phyloP scores from a whole-genome alignment of 2,888 invertebrate species.

The Pyrrhia umbra region DNA sequence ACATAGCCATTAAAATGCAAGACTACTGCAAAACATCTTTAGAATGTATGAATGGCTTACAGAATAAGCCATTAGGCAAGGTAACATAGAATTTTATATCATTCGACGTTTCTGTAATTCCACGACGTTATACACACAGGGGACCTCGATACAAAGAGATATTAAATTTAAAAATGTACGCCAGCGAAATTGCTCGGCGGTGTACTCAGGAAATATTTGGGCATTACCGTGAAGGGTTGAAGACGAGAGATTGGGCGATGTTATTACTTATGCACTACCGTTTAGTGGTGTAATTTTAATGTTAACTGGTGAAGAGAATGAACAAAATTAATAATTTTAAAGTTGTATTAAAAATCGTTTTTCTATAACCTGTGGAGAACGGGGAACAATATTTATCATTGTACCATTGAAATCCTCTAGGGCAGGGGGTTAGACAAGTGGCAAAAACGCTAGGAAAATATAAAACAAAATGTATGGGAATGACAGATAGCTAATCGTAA shows the following conservation, averaged over 20 bases:
- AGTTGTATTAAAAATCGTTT: too few relatives aligned
- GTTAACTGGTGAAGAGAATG: not conserved
- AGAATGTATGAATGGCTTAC: conserved; percentile 49
- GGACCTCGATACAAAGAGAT: conserved; percentile 79
- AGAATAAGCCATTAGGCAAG: conserved; percentile 61
- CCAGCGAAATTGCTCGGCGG: conserved; percentile 68
- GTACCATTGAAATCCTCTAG: too few relatives aligned
- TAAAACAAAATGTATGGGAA: too few relatives aligned
- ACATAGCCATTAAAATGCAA: conserved; percentile 21
- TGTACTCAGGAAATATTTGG: conserved; percentile 52
- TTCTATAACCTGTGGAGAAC: too few relatives aligned
- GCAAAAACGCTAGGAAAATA: too few relatives aligned
- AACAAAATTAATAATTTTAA: too few relatives aligned
- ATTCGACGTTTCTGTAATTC: conserved; percentile 78
- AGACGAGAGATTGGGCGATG: conserved; percentile 39
- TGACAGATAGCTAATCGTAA: too few relatives aligned
- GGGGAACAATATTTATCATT: too few relatives aligned
- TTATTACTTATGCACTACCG: conserved; percentile 30
- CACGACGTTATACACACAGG: conserved; percentile 73
- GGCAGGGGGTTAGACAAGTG: too few relatives aligned
- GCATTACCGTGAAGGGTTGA: conserved; percentile 49
- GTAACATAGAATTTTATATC: conserved; percentile 72
- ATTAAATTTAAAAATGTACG: conserved; percentile 87
- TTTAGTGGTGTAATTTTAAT: conserved; percentile 22
- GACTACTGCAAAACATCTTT: conserved; percentile 21